Conservation (phyloP, 2,113 vertebrate genomes). For the Xenus cinereus region DNA sequence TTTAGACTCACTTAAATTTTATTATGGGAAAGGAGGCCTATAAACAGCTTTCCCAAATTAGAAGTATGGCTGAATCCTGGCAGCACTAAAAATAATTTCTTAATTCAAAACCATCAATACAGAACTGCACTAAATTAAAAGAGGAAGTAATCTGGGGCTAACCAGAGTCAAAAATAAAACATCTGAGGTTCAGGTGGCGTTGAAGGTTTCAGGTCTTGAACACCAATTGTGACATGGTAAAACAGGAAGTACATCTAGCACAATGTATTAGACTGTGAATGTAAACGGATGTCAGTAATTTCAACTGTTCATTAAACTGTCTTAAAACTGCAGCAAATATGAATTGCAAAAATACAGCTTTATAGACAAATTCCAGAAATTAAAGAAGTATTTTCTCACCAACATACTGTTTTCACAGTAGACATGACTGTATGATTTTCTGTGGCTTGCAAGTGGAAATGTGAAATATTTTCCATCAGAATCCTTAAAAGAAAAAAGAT, state of each 20-base stretch:
- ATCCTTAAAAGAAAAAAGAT: slow-evolving; percentile 70
- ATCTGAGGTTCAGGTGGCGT: background rate
- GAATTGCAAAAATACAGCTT: background rate
- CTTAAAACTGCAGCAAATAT: background rate
- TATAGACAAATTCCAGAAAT: background rate
- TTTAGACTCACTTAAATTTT: background rate
- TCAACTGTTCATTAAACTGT: background rate
- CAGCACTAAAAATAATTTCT: background rate
- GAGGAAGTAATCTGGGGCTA: background rate
- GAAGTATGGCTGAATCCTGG: background rate
- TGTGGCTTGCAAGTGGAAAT: slow-evolving; percentile 88
- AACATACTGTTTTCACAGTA: slow-evolving; percentile 90
- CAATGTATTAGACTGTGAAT: background rate
- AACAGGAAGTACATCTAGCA: background rate
- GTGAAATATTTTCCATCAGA: slow-evolving; percentile 85
- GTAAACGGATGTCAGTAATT: background rate
- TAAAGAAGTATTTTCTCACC: slow-evolving; percentile 79
- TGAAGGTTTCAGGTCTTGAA: background rate
- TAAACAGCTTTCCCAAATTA: background rate
- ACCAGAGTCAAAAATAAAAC: background rate
- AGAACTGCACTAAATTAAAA: background rate
- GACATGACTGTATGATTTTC: slow-evolving; percentile 87
- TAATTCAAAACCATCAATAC: background rate
- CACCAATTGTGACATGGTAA: background rate
- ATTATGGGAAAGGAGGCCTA: background rate